phyloP scores from a whole-genome alignment of 2,113 vertebrate species.

The Merops nubicus region DNA sequence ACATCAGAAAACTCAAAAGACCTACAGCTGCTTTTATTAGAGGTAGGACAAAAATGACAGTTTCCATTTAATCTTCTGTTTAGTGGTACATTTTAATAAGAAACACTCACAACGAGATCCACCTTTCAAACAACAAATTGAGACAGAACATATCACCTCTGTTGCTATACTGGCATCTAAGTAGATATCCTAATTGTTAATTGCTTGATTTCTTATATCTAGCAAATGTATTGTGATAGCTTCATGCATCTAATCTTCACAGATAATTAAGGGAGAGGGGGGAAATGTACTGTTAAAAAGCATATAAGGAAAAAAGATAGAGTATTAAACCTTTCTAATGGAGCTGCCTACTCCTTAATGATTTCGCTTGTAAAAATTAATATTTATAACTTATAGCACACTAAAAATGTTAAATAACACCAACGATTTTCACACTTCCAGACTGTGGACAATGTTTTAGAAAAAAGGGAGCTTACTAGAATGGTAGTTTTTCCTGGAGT shows the following conservation, averaged over 20 bases:
- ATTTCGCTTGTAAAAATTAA: background rate
- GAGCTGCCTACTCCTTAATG: background rate
- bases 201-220: background rate
- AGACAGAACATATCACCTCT: background rate
- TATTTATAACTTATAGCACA: background rate
- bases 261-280: background rate
- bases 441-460: background rate
- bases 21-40: background rate
- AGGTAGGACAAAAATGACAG: background rate
- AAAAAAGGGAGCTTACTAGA: background rate
- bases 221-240: background rate
- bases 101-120: background rate
- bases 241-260: background rate
- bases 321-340: background rate
- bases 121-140: background rate
- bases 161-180: background rate
- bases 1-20: background rate
- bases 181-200: background rate
- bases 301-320: background rate
- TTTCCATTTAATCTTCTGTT: background rate
- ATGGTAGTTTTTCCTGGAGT: background rate
- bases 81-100: background rate
- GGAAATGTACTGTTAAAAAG: background rate
- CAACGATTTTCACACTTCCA: background rate
- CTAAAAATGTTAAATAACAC: background rate